Base-by-base conservation (phyloP, 2,797 vertebrate genomes). In the Centropyge bicolor region DNA sequence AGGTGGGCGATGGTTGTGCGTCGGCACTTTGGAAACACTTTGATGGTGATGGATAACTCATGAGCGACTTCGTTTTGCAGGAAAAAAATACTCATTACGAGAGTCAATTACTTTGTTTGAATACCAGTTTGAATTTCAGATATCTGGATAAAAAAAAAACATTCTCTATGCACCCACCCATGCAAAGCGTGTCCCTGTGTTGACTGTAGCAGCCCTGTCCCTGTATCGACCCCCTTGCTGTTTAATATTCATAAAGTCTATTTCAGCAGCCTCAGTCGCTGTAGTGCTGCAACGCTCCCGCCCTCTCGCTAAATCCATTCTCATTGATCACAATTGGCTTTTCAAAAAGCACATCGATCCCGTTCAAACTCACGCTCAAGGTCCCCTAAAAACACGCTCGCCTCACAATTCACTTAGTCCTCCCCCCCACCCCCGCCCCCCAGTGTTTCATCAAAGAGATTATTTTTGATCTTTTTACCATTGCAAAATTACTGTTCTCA, bases 231-330 rank as follows among this genome's bases (percentile, higher is more conserved):
- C 92, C 90, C 73, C 54, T 31, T 74, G 80, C 68, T 94, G 85
- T 95, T 98, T 98, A 99, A 98, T 98, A 99, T 99, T 98, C 97
- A 98, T 98, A 96, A 97, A 97, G 95, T 95, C 95, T 95, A 90
- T 94, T 97, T 96, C 95, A 96, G 95, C 95, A 95, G 93, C 95
- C 96, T 93, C 94, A 94, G 95, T 95, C 92, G 94, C 96, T 94
- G 95, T 95, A 90, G 94, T 91, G 92, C 92, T 93, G 92, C 89
- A 85, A 94, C 90, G 43, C 65, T 91, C 80, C 80, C 82, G 5
- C 87, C 75, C 78, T 82, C 79, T 86, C 86, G 83, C 94, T 97
- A 96, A 98, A 98, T 98, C 97, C 94, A 98, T 98, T 97, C 94
- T 92, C 95, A 97, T 97, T 96, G 97, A 98, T 98, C 97, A 95